Percentiles rank a stretch among this genome's conserved stretches.
phyloP scores from a whole-genome alignment of 1,140 invertebrate genomes.

The Papilio polytes region DNA sequence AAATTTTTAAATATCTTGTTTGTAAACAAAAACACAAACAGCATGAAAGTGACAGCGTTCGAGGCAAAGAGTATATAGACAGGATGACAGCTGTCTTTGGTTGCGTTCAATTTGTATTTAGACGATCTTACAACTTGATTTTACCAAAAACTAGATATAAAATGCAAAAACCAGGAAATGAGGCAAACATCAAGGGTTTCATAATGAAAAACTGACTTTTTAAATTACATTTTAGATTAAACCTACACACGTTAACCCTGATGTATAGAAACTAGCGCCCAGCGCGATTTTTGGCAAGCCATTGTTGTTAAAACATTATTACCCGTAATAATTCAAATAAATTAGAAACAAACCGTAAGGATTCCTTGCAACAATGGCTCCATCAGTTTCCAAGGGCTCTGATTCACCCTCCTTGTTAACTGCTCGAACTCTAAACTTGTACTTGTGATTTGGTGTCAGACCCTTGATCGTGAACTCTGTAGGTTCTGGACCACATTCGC shows the following conservation, averaged over 20 bases:
- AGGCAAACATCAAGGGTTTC: no score
- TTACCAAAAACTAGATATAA: no score
- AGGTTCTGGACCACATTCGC: conserved; percentile 93
- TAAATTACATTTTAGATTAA: no score
- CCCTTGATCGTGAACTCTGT: conserved; percentile 95
- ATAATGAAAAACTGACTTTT: no score
- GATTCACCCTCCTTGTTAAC: conserved; percentile 99
- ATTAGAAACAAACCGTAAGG: conserved; percentile 91
- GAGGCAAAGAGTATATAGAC: background rate
- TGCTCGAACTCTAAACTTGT: conserved; percentile 99
- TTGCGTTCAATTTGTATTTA: background rate
- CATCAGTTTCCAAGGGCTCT: conserved; percentile 96
- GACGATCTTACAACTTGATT: no score
- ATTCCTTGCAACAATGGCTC: conserved; percentile 96
- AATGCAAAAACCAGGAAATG: no score
- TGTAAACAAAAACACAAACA: conserved; percentile 20
- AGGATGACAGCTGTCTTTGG: background rate
- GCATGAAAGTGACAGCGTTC: conserved; percentile 15
- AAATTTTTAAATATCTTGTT: conserved; percentile 1
- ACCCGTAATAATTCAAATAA: background rate
- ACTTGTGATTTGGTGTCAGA: conserved; percentile 98
- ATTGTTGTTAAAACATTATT: no score
- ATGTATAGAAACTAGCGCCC: no score
- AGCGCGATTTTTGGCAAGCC: no score
- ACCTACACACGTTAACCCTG: no score